Evolutionary conservation across 2,888 invertebrate genomes (phyloP).

Genomic region (Conomelus anceps): DNA sequence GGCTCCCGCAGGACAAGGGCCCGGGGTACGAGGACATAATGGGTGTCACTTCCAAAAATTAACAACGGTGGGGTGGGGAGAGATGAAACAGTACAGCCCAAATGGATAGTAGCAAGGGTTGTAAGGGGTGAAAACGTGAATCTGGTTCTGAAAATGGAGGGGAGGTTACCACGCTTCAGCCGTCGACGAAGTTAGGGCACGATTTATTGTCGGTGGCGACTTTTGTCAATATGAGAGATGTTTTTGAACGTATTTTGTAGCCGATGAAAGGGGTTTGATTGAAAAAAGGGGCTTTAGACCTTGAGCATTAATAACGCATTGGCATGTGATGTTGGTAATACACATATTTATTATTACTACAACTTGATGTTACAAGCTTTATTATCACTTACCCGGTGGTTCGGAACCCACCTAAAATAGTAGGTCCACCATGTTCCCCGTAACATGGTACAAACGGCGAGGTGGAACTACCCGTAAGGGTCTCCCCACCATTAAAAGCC

Average conservation of each 20-base stretch:
- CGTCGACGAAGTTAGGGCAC: not conserved
- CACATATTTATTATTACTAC: too few relatives aligned
- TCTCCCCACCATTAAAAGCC: too few relatives aligned
- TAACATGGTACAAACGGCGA: too few relatives aligned
- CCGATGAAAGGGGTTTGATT: not conserved
- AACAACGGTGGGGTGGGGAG: not conserved
- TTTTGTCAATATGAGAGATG: not conserved
- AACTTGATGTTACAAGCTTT: too few relatives aligned
- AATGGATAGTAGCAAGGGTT: not conserved
- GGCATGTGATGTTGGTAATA: too few relatives aligned
- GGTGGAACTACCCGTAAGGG: too few relatives aligned
- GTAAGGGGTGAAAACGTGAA: not conserved
- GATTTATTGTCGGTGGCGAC: not conserved
- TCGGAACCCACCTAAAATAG: too few relatives aligned
- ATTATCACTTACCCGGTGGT: too few relatives aligned
- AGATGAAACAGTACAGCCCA: not conserved
- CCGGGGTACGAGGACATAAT: not conserved
- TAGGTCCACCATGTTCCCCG: too few relatives aligned
- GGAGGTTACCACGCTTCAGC: too few relatives aligned
- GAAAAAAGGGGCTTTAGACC: too few relatives aligned
- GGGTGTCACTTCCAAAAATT: not conserved
- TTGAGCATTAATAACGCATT: too few relatives aligned
- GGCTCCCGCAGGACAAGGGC: not conserved
- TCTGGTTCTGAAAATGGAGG: not conserved
- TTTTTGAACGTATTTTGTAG: not conserved